Evolutionary conservation across 2,113 vertebrate genomes (phyloP).

Genomic region (Thalassarche chlororhynchos): DNA sequence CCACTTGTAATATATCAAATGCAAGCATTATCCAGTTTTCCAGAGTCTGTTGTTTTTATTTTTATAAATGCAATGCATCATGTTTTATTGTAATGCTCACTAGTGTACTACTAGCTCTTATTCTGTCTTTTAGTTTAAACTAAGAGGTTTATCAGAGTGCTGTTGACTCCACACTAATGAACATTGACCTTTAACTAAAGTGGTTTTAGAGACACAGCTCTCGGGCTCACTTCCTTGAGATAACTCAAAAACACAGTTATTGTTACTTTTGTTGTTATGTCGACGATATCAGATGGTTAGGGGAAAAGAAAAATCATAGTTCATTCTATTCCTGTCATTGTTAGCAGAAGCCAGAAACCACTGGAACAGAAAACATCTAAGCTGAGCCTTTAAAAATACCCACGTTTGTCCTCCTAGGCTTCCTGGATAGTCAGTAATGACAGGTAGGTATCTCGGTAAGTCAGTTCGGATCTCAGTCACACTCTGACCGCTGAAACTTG

Average conservation of each 20-base stretch:
- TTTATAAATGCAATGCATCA: conserved; percentile 26
- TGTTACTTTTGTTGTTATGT: neutral
- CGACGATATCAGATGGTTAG: neutral
- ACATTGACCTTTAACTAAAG: conserved; percentile 12
- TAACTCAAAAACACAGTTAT: neutral
- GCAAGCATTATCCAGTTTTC: neutral
- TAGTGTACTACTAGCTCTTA: neutral
- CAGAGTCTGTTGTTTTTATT: neutral
- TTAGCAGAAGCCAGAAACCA: neutral
- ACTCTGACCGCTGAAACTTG: neutral
- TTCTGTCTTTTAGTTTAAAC: conserved; percentile 11
- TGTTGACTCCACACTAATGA: conserved; percentile 20
- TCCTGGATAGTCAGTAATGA: neutral
- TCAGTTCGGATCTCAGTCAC: neutral
- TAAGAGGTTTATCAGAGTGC: conserved; percentile 3
- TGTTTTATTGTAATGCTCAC: neutral
- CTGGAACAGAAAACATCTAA: neutral
- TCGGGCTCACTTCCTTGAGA: neutral
- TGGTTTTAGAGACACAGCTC: neutral
- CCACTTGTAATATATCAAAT: neutral
- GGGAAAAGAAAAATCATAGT: neutral
- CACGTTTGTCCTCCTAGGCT: neutral
- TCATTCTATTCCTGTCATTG: neutral
- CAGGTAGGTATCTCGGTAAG: neutral
- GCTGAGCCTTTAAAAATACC: neutral